Percentiles rank a stretch among this genome's conserved stretches.
phyloP scores from a whole-genome alignment of 2,113 vertebrate genomes.

The Clarias magur region DNA sequence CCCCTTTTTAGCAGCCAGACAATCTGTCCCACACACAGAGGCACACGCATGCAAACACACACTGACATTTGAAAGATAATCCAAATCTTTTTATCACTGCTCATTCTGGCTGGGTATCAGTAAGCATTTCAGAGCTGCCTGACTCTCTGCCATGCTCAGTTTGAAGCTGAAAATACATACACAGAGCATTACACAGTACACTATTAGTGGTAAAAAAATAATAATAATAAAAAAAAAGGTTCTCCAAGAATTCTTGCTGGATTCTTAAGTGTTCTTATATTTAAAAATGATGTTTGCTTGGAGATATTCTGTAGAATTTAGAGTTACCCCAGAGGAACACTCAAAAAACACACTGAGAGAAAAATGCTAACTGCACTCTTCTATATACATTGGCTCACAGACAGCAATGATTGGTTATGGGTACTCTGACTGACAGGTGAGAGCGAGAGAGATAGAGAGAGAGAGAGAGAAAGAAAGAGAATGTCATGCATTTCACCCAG shows the following conservation, averaged over 20 bases:
- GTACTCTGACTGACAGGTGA: background rate
- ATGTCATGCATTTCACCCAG: background rate
- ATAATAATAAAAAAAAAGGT: no score
- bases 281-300: background rate
- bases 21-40: slow-evolving; percentile 46
- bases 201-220: no score
- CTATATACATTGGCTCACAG: background rate
- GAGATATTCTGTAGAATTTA: background rate
- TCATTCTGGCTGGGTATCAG: slow-evolving; percentile 29
- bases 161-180: slow-evolving; percentile 8
- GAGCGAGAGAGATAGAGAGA: no score
- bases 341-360: background rate
- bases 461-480: background rate
- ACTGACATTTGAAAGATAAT: slow-evolving; percentile 31
- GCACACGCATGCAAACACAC: slow-evolving; percentile 29
- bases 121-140: slow-evolving; percentile 21
- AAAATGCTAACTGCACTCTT: background rate
- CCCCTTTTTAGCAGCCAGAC: slow-evolving; percentile 74
- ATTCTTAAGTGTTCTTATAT: background rate
- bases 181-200: background rate
- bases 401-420: background rate
- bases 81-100: slow-evolving; percentile 38
- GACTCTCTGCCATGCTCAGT: slow-evolving; percentile 15
- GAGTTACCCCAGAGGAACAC: background rate
- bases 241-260: background rate